A percentile compares a stretch with the other conserved stretches of the same genome.
Evolutionary conservation across 2,888 invertebrate genomes (phyloP).

Genomic region (Chrysolina oricalcia): DNA sequence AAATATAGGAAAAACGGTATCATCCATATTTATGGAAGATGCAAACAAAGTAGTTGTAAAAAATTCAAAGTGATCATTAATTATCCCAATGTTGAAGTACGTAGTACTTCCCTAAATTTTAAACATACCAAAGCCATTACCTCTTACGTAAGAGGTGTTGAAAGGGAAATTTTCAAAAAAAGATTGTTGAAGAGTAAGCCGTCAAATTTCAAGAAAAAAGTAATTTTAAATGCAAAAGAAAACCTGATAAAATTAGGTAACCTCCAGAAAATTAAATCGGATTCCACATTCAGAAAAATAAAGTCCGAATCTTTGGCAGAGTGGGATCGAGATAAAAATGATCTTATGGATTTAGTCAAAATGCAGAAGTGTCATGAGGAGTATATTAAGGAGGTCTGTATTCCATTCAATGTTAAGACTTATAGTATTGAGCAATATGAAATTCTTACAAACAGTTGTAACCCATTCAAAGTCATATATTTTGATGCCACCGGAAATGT

Average conservation of each 20-base stretch:
- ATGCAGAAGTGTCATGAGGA: neutral
- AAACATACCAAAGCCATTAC: neutral
- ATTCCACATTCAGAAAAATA: neutral
- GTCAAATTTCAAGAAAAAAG: neutral
- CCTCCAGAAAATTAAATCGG: neutral
- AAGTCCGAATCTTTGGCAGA: neutral
- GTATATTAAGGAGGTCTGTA: neutral
- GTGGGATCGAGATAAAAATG: neutral
- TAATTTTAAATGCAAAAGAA: too few relatives aligned
- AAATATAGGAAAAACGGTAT: too few relatives aligned
- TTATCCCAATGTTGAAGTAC: neutral
- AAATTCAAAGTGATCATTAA: neutral
- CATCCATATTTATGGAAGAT: neutral
- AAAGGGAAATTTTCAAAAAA: neutral
- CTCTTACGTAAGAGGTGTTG: neutral
- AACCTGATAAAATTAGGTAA: neutral
- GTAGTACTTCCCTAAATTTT: neutral
- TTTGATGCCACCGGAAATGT: constrained; percentile 3
- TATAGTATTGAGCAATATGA: neutral
- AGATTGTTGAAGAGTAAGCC: neutral
- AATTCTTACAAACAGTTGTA: neutral
- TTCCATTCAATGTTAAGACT: neutral
- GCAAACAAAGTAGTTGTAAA: neutral
- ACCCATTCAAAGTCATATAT: neutral
- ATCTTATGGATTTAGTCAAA: neutral